Evolutionary conservation across 2,888 invertebrate genomes (phyloP), one percentile per base, ranked within the genome.

Genomic region (Caenorhabditis wallacei): DNA sequence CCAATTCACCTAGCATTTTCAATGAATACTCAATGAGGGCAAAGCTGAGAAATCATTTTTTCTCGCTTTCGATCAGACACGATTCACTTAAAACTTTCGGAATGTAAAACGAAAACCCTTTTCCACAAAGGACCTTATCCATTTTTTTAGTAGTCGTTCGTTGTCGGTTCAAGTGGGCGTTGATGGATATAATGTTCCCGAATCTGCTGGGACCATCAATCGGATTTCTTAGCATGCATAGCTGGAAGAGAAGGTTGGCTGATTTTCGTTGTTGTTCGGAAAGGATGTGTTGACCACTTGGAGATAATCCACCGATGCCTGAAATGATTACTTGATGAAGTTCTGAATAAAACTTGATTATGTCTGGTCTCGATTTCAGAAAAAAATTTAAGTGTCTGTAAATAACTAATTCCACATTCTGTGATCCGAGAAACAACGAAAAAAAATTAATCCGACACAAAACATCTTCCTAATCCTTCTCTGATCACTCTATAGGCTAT

Each of bases 71-170:
- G 3, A 18, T 48, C 1, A 2, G 4, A 18, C n/a, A 48, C 2
- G 46, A 48, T 48, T 48, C 46, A 48, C 46, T 48, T 18, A 48
- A 18, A n/a, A 48, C 46, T 48, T 48, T 48, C 5, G 46, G 46
- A 13, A 48, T 48, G 18, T 48, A 48, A 18, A 18, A 48, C 4
- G 46, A 5, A 10, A 53, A 24, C 2, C 11, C 13, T 13, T 3
- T 10, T 11, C 11, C 24, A 2, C 24, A 4, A 8, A 53, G 16
- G 11, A 4, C 13, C 13, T 24, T 13, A 24, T 53, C 24, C 24
- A 24, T 2, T 13, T 13, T 24, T 24, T 24, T 22, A 7, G 11
- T 53, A 2, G 13, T 53, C 2, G 20, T 8, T 0, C 2, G 2
- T 24, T 53, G 53, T 53, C 24, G 22, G 13, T 53, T 53, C 13